Percentiles rank a stretch among this genome's conserved stretches.
Evolutionary conservation across 2,113 vertebrate genomes (phyloP).

Genomic region (Spilogale gracilis): DNA sequence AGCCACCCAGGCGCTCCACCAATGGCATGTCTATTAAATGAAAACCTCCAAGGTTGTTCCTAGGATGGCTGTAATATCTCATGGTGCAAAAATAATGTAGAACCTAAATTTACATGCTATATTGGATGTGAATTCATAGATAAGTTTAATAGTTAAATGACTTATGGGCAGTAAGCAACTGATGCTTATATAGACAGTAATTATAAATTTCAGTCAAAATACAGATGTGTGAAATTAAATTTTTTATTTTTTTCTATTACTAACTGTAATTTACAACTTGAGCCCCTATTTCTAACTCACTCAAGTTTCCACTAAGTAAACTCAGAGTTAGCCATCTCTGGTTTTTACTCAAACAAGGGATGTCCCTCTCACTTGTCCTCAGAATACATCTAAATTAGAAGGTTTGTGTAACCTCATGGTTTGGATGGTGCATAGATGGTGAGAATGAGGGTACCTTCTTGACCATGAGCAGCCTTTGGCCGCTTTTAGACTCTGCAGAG

Average conservation of each 20-base stretch:
- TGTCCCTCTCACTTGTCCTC: neutral
- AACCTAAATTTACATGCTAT: neutral
- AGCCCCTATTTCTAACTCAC: neutral
- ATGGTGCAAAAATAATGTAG: neutral
- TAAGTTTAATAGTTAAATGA: constrained; percentile 44
- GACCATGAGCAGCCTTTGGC: neutral
- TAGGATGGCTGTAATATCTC: neutral
- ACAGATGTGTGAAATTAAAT: neutral
- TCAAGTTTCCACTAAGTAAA: constrained; percentile 1
- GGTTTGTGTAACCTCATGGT: neutral
- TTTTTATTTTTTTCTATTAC: constrained; percentile 6
- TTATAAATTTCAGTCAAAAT: neutral
- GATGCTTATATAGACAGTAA: neutral
- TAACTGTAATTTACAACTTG: neutral
- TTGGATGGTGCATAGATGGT: fast-evolving
- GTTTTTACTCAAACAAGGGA: neutral
- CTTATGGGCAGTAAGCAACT: neutral
- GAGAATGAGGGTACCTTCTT: neutral
- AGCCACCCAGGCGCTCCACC: neutral
- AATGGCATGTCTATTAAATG: constrained; percentile 38
- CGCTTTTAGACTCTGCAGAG: neutral
- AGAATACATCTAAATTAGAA: neutral
- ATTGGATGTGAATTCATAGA: neutral
- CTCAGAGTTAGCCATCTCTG: neutral
- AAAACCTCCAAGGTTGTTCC: constrained; percentile 39